Percentiles rank a stretch among this genome's conserved stretches.
These are phyloP conservation scores for Conus canariensis DNA, from an alignment of 2,888 invertebrate genomes.

Conservation along the genomic window DNA sequence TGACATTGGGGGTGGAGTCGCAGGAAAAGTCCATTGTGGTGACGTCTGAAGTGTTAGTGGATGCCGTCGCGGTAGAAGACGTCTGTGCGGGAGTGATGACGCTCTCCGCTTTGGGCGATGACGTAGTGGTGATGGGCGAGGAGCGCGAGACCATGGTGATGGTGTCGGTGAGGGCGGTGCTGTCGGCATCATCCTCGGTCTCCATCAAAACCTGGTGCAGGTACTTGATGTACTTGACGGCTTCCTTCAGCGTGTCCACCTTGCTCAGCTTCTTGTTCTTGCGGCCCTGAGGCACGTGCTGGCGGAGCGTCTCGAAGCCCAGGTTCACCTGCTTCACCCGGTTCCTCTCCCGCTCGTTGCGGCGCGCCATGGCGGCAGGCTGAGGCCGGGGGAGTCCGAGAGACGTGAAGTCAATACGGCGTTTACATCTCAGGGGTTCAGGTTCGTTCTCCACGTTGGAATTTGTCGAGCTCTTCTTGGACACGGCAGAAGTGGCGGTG, in stretches of 20 bases:
- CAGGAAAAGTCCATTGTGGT: not conserved
- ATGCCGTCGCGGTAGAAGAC: not conserved
- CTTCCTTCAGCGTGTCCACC: conserved; percentile 74
- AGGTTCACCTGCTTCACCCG: conserved; percentile 88
- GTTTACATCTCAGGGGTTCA: conserved; percentile 70
- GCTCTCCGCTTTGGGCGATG: not conserved
- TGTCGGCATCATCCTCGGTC: not conserved
- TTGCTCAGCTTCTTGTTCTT: conserved; percentile 76
- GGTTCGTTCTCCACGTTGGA: conserved; percentile 50
- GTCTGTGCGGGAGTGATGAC: not conserved
- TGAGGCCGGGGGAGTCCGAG: conserved; percentile 68
- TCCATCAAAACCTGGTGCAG: conserved; percentile 54
- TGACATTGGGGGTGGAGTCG: not conserved
- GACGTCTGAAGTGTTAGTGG: not conserved
- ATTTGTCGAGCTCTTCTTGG: not conserved
- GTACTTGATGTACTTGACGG: conserved; percentile 73
- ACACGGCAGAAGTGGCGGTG: not conserved
- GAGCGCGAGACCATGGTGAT: conserved; percentile 20
- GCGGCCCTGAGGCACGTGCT: conserved; percentile 73
- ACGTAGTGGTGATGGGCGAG: conserved; percentile 5
- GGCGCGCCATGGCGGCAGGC: conserved; percentile 89
- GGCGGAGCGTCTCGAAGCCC: conserved; percentile 74
- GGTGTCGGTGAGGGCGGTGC: conserved; percentile 32
- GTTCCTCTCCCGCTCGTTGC: conserved; percentile 96
- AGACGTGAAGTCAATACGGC: conserved; percentile 68